These are phyloP conservation scores for Passer domesticus DNA, from an alignment of 2,113 vertebrate genomes.

Conservation along the genomic window DNA sequence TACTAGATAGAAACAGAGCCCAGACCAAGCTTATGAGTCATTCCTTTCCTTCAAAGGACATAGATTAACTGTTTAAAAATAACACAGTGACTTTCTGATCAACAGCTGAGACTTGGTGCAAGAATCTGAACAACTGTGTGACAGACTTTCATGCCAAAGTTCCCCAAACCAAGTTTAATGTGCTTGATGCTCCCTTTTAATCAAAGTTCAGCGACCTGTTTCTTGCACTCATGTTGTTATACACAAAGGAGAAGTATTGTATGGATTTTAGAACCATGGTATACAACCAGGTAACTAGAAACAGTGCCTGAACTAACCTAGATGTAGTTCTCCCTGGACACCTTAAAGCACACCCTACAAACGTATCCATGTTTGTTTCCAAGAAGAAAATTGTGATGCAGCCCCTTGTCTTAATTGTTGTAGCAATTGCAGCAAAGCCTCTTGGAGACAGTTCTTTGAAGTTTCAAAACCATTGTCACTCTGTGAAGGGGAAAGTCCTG, in stretches of 20 bases:
- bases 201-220: background rate
- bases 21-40: background rate
- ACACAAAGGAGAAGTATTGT: background rate
- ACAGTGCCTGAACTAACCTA: background rate
- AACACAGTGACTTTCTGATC: background rate
- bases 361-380: rapidly evolving
- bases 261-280: background rate
- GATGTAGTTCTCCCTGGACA: background rate
- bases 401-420: background rate
- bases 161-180: background rate
- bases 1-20: background rate
- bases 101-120: background rate
- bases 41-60: background rate
- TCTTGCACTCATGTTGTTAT: background rate
- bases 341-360: background rate
- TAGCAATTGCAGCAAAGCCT: background rate
- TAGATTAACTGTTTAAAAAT: background rate
- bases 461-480: background rate
- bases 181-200: background rate
- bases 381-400: background rate
- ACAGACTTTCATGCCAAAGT: background rate
- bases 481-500: background rate
- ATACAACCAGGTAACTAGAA: background rate
- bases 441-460: background rate
- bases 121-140: background rate